These are phyloP conservation scores for Atta cephalotes DNA, from an alignment of 1,140 invertebrate genomes.

Conservation along the genomic window DNA sequence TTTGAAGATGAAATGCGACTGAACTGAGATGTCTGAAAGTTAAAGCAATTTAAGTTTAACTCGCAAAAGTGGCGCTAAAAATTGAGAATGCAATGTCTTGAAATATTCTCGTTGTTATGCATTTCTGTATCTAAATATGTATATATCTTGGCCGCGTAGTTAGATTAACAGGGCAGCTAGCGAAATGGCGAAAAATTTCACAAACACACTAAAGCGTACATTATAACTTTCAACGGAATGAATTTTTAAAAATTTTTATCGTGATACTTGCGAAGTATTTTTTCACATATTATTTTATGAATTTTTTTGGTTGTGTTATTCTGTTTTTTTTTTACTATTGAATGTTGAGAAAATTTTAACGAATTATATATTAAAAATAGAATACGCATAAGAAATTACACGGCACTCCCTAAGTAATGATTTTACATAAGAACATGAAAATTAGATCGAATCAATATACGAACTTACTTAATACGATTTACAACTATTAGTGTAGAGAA, in stretches of 20 bases:
- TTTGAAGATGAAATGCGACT: constrained; percentile 30
- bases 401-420: not conserved
- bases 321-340: not conserved
- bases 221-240: constrained; percentile 47
- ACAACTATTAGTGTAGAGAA: constrained; percentile 2
- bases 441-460: constrained; percentile 40
- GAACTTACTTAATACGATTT: not conserved
- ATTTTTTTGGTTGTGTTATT: not conserved
- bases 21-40: constrained; percentile 27
- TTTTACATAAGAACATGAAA: not conserved
- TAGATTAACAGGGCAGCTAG: constrained; percentile 66
- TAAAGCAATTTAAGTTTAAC: constrained; percentile 61
- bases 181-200: constrained; percentile 65
- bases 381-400: not conserved
- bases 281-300: not conserved
- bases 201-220: constrained; percentile 47
- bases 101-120: constrained; percentile 72
- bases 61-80: constrained; percentile 39
- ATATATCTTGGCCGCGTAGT: constrained; percentile 56
- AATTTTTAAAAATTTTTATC: constrained; percentile 55
- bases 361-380: not conserved
- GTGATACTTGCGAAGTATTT: constrained; percentile 25
- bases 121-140: constrained; percentile 75
- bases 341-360: not conserved
- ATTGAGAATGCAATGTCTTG: constrained; percentile 61